Evolutionary conservation across 1,140 invertebrate genomes (phyloP), one percentile per base, ranked within the genome.

Genomic region (Magallana gigas): DNA sequence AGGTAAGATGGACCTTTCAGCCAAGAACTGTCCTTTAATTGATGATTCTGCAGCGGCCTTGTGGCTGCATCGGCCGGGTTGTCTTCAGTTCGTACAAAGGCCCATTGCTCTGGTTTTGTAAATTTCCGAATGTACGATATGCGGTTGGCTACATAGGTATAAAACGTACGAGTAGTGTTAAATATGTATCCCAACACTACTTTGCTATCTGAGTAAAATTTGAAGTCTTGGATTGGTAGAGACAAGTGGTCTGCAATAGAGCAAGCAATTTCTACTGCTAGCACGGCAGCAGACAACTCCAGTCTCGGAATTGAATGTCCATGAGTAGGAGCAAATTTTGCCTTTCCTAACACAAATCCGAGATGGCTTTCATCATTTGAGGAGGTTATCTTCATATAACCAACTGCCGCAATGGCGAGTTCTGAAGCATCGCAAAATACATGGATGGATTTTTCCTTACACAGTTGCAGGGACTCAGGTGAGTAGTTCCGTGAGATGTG

Each of bases 391-490:
- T 48, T 76, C 1, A 91, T 29, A 64, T 90, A 91, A 11, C 62
- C 82, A 36, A 80, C 83, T 14, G 87, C 76, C n/a, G 88, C 85
- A 12, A 90, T 85, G n/a, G 87, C 91, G 14, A 68, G 48, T 71
- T 87, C 81, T n/a, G 88, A 90, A 1, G 90, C 90, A 84, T 91
- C 90, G 7, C 56, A 88, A 83, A 90, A 91, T 8, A 88, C 48
- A 58, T 83, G 58, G 87, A 56, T 56, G n/a, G 3, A 5, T 57
- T 56, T 82, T 82, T 82, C 11, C 14, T 57, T 57, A 57, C 36
- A 14, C 36, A 11, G 12, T 56, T 57, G 6, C 8, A 57, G 57
- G 64, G 16, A 68, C 5, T 82, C 57, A 56, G 80, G 80, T 29
- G 48, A 29, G 59, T 80, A 88, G 23, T 18, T 18, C 16, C 82